These are phyloP conservation scores for Volucella bombylans DNA, from an alignment of 2,888 invertebrate genomes.

Conservation along the genomic window DNA sequence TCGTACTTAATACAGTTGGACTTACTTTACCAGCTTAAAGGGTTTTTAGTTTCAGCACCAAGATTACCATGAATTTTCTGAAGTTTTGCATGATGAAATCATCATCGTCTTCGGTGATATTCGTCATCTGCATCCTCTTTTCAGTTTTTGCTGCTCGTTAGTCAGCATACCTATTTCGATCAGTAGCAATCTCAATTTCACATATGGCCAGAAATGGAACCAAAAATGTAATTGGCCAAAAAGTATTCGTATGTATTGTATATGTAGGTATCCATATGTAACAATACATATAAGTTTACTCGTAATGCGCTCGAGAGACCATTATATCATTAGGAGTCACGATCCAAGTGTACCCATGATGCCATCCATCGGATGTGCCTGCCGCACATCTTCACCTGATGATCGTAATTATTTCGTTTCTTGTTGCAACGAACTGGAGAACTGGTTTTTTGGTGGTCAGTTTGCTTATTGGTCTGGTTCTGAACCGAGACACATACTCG, in stretches of 20 bases:
- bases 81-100: slow-evolving; percentile 69
- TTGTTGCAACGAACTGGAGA: slow-evolving; percentile 40
- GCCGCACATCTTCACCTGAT: slow-evolving; percentile 68
- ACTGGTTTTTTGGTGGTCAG: slow-evolving; percentile 41
- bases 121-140: slow-evolving; percentile 19
- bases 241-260: slow-evolving; percentile 1
- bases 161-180: slow-evolving; percentile 39
- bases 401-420: slow-evolving; percentile 72
- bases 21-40: too few species aligned
- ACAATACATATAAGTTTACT: too few species aligned
- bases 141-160: slow-evolving; percentile 38
- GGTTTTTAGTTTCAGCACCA: background rate
- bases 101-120: slow-evolving; percentile 36
- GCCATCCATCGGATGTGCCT: slow-evolving; percentile 56
- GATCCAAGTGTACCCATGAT: slow-evolving; percentile 67
- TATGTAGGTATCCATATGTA: background rate
- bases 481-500: slow-evolving; percentile 24
- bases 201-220: slow-evolving; percentile 22
- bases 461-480: slow-evolving; percentile 64
- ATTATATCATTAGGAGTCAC: slow-evolving; percentile 74
- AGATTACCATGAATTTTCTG: background rate
- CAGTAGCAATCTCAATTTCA: slow-evolving; percentile 36
- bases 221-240: slow-evolving; percentile 65
- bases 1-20: slow-evolving; percentile 1
- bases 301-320: slow-evolving; percentile 60